A percentile compares a stretch with the other conserved stretches of the same genome.
Conservation (phyloP, 1,140 invertebrate genomes). For the Trichomalopsis sarcophagae region DNA sequence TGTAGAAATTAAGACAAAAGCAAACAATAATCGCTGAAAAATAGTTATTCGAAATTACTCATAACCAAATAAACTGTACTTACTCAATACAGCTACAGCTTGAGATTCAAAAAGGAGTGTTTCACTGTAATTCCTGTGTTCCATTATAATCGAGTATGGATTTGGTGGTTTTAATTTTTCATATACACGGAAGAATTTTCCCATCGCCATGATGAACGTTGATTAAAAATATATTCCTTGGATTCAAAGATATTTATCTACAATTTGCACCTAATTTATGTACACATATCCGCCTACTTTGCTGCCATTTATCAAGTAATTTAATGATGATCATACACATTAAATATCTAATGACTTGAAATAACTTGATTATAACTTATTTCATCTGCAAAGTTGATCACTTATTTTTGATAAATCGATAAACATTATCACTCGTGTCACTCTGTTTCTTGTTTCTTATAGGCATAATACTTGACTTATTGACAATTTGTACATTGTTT, state of each 20-base stretch:
- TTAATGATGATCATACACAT: not conserved
- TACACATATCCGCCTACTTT: not conserved
- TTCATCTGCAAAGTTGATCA: not conserved
- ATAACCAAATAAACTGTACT: slow-evolving; percentile 66
- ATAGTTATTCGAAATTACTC: not conserved
- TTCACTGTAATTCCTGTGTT: slow-evolving; percentile 90
- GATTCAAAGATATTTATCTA: slow-evolving; percentile 62
- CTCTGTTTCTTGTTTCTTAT: not conserved
- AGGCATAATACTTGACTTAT: not conserved
- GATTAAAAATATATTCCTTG: not conserved
- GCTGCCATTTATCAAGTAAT: not conserved
- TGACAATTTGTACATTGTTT: not conserved
- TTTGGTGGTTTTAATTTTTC: slow-evolving; percentile 89
- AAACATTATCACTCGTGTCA: not conserved
- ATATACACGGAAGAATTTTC: slow-evolving; percentile 92
- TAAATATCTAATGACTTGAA: not conserved
- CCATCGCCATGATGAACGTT: slow-evolving; percentile 87
- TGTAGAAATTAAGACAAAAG: not conserved
- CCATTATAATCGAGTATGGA: slow-evolving; percentile 92
- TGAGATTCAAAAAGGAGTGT: slow-evolving; percentile 93
- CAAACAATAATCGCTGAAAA: not conserved
- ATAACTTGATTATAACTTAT: not conserved
- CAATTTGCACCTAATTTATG: not conserved
- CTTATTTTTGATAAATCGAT: slow-evolving; percentile 1
- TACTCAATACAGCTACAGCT: slow-evolving; percentile 89